Base-by-base conservation (phyloP, 2,797 vertebrate genomes). In the Platyrinchus mystaceus region DNA sequence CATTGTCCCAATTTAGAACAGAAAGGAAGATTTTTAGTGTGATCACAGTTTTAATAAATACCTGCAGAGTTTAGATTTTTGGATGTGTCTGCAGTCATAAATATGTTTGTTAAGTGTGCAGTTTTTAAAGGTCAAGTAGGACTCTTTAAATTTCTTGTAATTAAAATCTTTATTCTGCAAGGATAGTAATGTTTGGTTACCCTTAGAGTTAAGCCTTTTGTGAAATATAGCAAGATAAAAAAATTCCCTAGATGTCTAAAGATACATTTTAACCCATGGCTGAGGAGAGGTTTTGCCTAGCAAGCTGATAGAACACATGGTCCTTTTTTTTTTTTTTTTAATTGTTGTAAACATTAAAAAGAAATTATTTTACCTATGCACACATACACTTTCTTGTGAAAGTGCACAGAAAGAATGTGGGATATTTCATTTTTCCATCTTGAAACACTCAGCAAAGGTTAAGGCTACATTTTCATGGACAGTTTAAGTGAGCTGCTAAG, bases 41-140 rank as follows among this genome's bases (percentile, higher is more conserved):
- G 8, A 59, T 56, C 30, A 27, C 32, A 44, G 22, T 68, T 81
- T 85, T 87, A 60, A 88, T 66, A 88, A 83, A 91, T 70, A 88
- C 47, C 37, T 90, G 52, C 8, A 8, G 78, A 73, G 10, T 43
- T 30, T 58, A 89, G 63, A 69, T 34, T 76, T 52, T 49, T 71
- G 5, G 5, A 43, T 3, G 3, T 30, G 7, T 79, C 47, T 94
- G 58, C 77, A 84, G 62, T 73, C 47, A 64, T 67, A 73, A 94
- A 83, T 89, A 75, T 19, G 26, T 58, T 79, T 95, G 67, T 95
- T 89, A 95, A 88, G 36, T n/a, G 75, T 9, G 21, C 63, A 84
- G 47, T 80, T 93, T 96, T 91, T 91, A 93, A 96, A 93, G 89
- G 80, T 83, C 13, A 28, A 87, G 27, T 73, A 84, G 20, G 70